A percentile compares a stretch with the other conserved stretches of the same genome.
Conservation (phyloP, 92 coral and sea anemone species). For the Hydrozoanthus gracilis region DNA sequence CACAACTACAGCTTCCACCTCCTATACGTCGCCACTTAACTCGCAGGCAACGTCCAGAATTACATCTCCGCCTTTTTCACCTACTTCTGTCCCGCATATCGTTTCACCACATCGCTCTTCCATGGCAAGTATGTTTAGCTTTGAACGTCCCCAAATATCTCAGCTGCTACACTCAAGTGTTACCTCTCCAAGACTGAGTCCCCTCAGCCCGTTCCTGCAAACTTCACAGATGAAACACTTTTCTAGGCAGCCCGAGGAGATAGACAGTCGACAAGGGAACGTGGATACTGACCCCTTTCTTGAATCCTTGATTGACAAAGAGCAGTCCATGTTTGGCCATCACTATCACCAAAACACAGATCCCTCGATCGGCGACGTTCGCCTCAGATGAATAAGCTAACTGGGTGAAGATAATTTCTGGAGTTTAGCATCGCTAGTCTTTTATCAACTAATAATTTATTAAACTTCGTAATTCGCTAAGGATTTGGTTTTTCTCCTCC, state of each 20-base stretch:
- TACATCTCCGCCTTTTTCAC: conserved; percentile 89
- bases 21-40: conserved; percentile 86
- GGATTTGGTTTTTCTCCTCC: neutral
- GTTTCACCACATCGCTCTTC: conserved; percentile 80
- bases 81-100: conserved; percentile 88
- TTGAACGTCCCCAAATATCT: conserved; percentile 78
- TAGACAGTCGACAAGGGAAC: conserved; percentile 62
- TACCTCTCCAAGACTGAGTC: conserved; percentile 90
- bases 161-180: conserved; percentile 85
- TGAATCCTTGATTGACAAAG: conserved; percentile 69
- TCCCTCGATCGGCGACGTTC: conserved; percentile 76
- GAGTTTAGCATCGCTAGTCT: neutral
- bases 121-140: conserved; percentile 83
- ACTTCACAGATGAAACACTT: conserved; percentile 66
- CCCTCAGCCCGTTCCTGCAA: conserved; percentile 86
- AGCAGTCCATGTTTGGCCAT: conserved; percentile 78
- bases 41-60: conserved; percentile 78
- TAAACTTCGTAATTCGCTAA: neutral
- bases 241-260: conserved; percentile 66
- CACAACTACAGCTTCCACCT: conserved; percentile 54
- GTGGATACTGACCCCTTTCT: conserved; percentile 76
- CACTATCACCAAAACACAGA: conserved; percentile 83
- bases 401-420: neutral
- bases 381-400: conserved; percentile 62
- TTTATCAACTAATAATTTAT: neutral